These are phyloP conservation scores for Eulimnadia texana DNA, from an alignment of 1,140 invertebrate genomes.

Conservation along the genomic window DNA sequence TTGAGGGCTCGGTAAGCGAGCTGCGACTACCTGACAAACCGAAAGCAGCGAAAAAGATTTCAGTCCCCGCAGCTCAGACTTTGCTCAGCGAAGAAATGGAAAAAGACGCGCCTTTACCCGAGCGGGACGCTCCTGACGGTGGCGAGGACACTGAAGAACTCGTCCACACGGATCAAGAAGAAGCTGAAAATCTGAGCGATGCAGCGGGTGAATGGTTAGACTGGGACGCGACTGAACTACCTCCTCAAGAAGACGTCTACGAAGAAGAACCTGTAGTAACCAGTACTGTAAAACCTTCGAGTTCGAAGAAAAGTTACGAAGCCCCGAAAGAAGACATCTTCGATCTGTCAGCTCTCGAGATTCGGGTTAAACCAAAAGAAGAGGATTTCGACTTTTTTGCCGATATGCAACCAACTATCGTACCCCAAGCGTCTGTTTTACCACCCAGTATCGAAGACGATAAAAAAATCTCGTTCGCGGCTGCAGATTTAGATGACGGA, in stretches of 20 bases:
- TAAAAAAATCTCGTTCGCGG: neutral
- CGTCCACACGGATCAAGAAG: conserved; percentile 19
- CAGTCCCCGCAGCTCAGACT: neutral
- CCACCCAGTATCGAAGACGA: neutral
- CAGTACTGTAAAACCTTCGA: neutral
- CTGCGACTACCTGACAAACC: neutral
- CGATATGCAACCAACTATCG: conserved; percentile 52
- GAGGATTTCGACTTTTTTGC: conserved; percentile 61
- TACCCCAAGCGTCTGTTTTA: neutral
- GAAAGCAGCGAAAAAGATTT: neutral
- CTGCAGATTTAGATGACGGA: neutral
- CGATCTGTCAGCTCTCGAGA: neutral
- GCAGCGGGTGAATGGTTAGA: conserved; percentile 48
- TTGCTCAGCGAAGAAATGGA: neutral
- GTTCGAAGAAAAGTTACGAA: too few species aligned
- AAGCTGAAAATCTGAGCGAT: too few species aligned
- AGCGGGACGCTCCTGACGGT: conserved; percentile 61
- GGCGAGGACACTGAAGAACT: conserved; percentile 43
- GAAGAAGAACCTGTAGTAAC: neutral
- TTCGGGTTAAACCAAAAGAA: neutral
- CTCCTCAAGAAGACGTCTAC: conserved; percentile 19
- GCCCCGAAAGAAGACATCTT: neutral
- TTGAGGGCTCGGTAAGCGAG: neutral
- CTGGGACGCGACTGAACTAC: conserved; percentile 46
- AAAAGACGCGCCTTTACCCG: conserved; percentile 35